Evolutionary conservation across 2,888 invertebrate genomes (phyloP), one percentile per base, ranked within the genome.

Genomic region (Antitype chi): DNA sequence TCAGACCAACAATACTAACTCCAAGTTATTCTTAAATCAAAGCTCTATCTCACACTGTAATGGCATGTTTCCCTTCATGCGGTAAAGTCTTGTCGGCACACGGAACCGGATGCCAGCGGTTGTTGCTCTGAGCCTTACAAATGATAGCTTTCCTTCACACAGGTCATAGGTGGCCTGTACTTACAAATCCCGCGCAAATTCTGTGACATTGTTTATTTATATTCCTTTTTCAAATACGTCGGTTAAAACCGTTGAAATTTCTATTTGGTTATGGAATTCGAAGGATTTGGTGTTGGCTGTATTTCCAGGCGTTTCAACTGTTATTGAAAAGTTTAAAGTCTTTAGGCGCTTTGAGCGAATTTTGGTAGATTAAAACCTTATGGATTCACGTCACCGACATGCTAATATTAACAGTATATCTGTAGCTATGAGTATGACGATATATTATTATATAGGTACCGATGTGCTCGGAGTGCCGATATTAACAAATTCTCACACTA

Each of bases 51-150:
- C 74, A 81, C 70, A 74, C 63, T 80, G 80, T 82, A 82, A 85
- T 79, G 62, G 55, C 80, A 78, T 81, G 81, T 86, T 82, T 85
- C 78, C 85, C 77, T 78, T 59, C 71, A 70, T 76, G 80, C 84
- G 83, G 81, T 84, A 77, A 77, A 79, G 82, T 84, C 84, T 86
- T 87, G 88, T 89, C 88, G 86, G 88, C 86, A 85, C 82, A 85
- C 87, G 88, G 88, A 90, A 89, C 75, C 87, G 87, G 83, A 86
- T 82, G 80, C 72, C 84, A 80, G 81, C 84, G 87, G 85, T 87
- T 85, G 81, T 85, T 85, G 80, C 87, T 83, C 74, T 87, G 86
- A 91, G 91, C 90, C 88, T 90, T 90, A 91, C 89, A 91, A 91
- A 92, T 90, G 87, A 89, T 88, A 84, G 88, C 87, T 90, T 88